Base-by-base conservation (phyloP, 2,113 vertebrate species). In the Heterotilapia buettikoferi region DNA sequence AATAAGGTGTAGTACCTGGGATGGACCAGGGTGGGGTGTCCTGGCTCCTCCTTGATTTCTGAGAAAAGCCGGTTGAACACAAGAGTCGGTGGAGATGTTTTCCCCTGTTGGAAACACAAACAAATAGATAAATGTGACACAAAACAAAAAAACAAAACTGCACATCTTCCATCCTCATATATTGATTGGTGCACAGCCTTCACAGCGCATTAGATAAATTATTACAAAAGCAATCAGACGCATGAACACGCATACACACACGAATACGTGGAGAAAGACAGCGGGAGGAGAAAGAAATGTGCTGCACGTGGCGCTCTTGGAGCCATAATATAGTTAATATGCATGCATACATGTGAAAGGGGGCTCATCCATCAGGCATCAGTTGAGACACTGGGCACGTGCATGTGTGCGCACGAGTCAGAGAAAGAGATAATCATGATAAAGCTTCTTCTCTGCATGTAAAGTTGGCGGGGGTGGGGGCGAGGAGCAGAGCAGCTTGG, bases 41-140 rank as follows among this genome's bases (percentile, higher is more conserved):
- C 98, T 88, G 97, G 97, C 96, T 99, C 98, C 95, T 99, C 98
- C 94, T 99, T 99, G 95, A 99, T 98, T 88, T 98, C 97, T n/a
- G 97, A 96, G 93, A 98, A 99, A 96, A 99, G 97, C 33, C 97
- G 97, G 0, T 96, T 95, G 82, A 99, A 97, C 81, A 97, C 96
- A 94, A 98, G 87, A 68, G 95, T 95, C 56, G 97, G 96, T 53
- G 97, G 94, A 84, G 96, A 89, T 33, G 96, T 80, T 91, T 98
- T 98, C 85, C 93, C 95, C 98, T 99, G 93, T 26, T 52, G 93
- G 85, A 90, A 84, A 80, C 47, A 36, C 24, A 89, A 83, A 86
- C 36, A 83, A 56, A 89, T 10, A 82, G 14, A 80, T 76, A 53
- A 90, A 71, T 71, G 80, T 24, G 6, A 90, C 29, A 83, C 14